Base-by-base conservation (phyloP, 1,140 invertebrate genomes). In the Mya arenaria region DNA sequence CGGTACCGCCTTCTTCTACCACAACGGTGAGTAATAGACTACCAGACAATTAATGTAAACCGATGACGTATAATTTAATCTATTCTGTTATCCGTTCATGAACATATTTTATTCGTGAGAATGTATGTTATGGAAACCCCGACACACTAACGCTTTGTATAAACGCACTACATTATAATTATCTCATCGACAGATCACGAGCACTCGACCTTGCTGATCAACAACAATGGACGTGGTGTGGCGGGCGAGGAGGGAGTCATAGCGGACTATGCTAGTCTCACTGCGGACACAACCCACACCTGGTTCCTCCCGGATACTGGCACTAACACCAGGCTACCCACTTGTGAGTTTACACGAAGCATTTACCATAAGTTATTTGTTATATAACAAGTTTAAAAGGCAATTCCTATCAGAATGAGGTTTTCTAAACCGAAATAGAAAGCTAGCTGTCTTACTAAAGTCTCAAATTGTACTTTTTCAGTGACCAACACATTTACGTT, bases 281-380 rank as follows among this genome's bases (percentile, higher is more conserved):
- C 65, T 5, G 34, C 83, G 19, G 89, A 90, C 71, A 81, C 83
- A 28, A 82, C 85, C n/a, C 80, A 82, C 39, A 85, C 89, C 25
- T 90, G 89, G 89, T 89, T 90, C 72, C 75, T 90, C 41, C 89
- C 88, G 34, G 63, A 86, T 15, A 83, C 87, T 86, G 86, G 86
- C 13, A 84, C 78, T 48, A 84, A 87, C 60, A 66, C 68, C n/a
- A 39, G 69, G 41, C 66, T 56, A 19, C 68, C 74, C 4, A 72
- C 56, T 32, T 41, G 68, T 73, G 56, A n/a, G n/a, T n/a, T n/a
- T n/a, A n/a, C n/a, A n/a, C n/a, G n/a, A n/a, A n/a, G n/a, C n/a
- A n/a, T n/a, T n/a, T n/a, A n/a, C n/a, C n/a, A n/a, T n/a, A n/a
- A n/a, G n/a, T n/a, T n/a, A n/a, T n/a, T n/a, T n/a, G n/a, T n/a